Evolutionary conservation across 2,888 invertebrate genomes (phyloP).

Genomic region (Drosophila cyrtoloma): DNA sequence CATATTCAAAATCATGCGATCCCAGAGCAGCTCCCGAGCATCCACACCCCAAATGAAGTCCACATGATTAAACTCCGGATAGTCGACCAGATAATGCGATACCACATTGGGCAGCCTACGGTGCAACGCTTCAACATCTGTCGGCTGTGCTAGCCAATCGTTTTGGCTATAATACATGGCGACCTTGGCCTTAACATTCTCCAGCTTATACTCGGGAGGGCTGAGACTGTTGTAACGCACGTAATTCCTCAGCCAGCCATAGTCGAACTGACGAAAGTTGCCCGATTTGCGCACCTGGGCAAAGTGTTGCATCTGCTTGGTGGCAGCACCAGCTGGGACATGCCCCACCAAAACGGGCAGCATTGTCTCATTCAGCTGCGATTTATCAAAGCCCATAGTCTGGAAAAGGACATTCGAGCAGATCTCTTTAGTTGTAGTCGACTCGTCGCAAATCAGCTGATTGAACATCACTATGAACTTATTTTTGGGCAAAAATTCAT

Average conservation of each 20-base stretch:
- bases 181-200: slow-evolving; percentile 87
- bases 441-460: slow-evolving; percentile 87
- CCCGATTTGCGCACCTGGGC: slow-evolving; percentile 88
- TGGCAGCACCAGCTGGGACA: slow-evolving; percentile 89
- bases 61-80: slow-evolving; percentile 88
- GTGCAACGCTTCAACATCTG: slow-evolving; percentile 85
- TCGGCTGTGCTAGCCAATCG: slow-evolving; percentile 88
- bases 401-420: slow-evolving; percentile 90
- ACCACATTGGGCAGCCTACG: slow-evolving; percentile 80
- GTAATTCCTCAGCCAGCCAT: slow-evolving; percentile 86
- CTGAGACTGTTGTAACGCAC: slow-evolving; percentile 86
- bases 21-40: slow-evolving; percentile 87
- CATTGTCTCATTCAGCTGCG: slow-evolving; percentile 87
- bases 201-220: slow-evolving; percentile 88
- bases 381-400: slow-evolving; percentile 87
- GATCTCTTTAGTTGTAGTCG: slow-evolving; percentile 86
- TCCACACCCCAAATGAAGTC: slow-evolving; percentile 90
- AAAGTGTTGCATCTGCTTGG: slow-evolving; percentile 90
- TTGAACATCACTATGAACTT: slow-evolving; percentile 86
- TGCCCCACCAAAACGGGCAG: slow-evolving; percentile 89
- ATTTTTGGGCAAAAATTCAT: slow-evolving; percentile 89
- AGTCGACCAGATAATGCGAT: slow-evolving; percentile 86
- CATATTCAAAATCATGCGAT: slow-evolving; percentile 87
- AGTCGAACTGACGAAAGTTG: slow-evolving; percentile 87
- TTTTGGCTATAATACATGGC: slow-evolving; percentile 88